Base-by-base conservation (phyloP, 2,888 invertebrate genomes). In the Trilocha varians region DNA sequence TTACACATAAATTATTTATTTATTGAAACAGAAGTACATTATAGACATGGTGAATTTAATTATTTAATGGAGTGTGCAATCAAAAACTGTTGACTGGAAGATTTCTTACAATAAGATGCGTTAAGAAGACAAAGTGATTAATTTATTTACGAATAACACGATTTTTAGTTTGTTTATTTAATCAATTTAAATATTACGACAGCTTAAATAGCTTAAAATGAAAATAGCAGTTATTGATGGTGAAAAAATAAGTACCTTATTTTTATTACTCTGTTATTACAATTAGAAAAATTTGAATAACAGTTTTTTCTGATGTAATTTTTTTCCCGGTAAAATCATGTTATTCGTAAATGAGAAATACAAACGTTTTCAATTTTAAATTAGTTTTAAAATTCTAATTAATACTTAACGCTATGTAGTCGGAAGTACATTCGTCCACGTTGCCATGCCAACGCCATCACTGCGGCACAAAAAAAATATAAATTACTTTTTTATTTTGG, bases 401-500 rank as follows among this genome's bases (percentile, higher is more conserved):
- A 3, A 15, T 16, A 17, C n/a, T 34, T 32, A 34, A 34, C 14
- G 34, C 34, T 43, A 40, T 8, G 17, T 36, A 11, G 43, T 25
- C 65, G 72, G 59, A 70, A 72, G 73, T 59, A 63, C 46, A 56
- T 62, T 57, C 61, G 64, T 56, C 56, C 63, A 57, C 54, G 65
- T 50, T 67, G 73, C 75, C 75, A 62, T 74, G 76, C 80, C 82
- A 82, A 78, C 70, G 67, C 50, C 64, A 51, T 79, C 80, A 83
- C 83, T 83, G 83, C 53, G 70, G 74, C 75, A 78, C 65, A 78
- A 77, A 54, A 60, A 61, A 67, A 63, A 52, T 43, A 53, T 48
- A 34, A 44, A 49, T 43, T 38, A 38, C 44, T 48, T 47, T 42
- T 45, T 40, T 34, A 40, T 42, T 18, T 18, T 18, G 4, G 4